Percentiles rank a stretch among this genome's conserved stretches.
phyloP scores from a whole-genome alignment of 2,113 vertebrate species.

The Aegithalos caudatus region DNA sequence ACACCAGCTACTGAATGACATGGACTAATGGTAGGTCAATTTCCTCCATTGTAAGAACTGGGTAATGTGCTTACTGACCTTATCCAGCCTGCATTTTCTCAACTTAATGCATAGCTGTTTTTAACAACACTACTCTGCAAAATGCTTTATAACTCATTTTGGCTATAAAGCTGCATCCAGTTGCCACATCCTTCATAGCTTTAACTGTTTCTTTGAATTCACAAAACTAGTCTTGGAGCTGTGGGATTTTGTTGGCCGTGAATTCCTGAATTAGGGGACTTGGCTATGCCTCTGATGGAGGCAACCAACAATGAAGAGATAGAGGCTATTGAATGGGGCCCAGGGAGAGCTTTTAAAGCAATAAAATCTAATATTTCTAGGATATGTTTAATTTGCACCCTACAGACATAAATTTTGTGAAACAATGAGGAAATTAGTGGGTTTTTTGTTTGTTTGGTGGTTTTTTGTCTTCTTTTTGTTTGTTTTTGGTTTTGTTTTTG shows the following conservation, averaged over 20 bases:
- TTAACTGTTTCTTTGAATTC: not conserved
- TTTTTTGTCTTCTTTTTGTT: no score
- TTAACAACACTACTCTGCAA: constrained; percentile 53
- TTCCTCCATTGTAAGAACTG: not conserved
- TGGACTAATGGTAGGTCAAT: not conserved
- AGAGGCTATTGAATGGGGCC: not conserved
- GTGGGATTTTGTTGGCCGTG: not conserved
- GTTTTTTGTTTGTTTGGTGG: not conserved
- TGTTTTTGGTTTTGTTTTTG: no score
- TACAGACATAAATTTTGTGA: not conserved
- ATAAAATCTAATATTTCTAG: not conserved
- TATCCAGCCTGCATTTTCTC: constrained; percentile 34
- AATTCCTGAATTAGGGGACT: not conserved
- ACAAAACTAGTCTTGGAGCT: not conserved
- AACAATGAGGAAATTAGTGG: not conserved
- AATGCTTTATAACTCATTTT: constrained; percentile 53
- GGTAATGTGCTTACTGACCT: not conserved
- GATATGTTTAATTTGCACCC: not conserved
- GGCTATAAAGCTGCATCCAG: constrained; percentile 30
- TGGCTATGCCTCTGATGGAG: not conserved
- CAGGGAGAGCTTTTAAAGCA: not conserved
- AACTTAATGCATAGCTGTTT: constrained; percentile 34
- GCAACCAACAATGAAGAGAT: not conserved
- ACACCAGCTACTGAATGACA: not conserved
- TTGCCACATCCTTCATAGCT: not conserved